Evolutionary conservation across 2,113 vertebrate genomes (phyloP).

Genomic region (Leucopternis melanops): DNA sequence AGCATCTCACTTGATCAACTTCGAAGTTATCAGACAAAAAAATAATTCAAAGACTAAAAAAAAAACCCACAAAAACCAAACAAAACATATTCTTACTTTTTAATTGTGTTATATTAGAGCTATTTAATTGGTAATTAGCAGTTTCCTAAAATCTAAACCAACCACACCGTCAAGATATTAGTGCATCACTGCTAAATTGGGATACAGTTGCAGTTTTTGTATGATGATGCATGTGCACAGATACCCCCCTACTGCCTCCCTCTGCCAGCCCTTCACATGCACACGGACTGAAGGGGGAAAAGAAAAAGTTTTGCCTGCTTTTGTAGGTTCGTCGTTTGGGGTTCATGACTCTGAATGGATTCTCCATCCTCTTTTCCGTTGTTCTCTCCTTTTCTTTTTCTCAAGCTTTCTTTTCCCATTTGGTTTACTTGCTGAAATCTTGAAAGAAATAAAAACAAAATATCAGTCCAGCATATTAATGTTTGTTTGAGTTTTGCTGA

Average conservation of each 20-base stretch:
- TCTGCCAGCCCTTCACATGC: not conserved
- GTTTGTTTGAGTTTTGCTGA: not conserved
- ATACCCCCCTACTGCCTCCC: not conserved
- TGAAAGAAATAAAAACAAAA: not conserved
- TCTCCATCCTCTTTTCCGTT: not conserved
- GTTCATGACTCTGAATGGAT: slow-evolving; percentile 11
- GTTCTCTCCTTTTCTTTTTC: slow-evolving; percentile 16
- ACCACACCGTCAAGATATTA: rapidly evolving
- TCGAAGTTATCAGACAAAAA: not conserved
- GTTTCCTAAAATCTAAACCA: not conserved
- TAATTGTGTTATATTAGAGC: not conserved
- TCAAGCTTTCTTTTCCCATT: slow-evolving; percentile 61
- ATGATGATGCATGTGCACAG: not conserved
- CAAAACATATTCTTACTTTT: not conserved
- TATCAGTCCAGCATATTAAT: not conserved
- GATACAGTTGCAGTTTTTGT: rapidly evolving
- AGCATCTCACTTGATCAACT: not conserved
- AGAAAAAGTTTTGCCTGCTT: slow-evolving; percentile 64
- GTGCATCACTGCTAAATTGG: not conserved
- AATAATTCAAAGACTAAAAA: not conserved
- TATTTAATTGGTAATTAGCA: not conserved
- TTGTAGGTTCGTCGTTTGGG: slow-evolving; percentile 58
- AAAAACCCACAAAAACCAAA: no score
- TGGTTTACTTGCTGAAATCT: not conserved
- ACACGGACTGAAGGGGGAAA: rapidly evolving